Conservation (phyloP, 2,797 vertebrate species). For the Periparus ater region DNA sequence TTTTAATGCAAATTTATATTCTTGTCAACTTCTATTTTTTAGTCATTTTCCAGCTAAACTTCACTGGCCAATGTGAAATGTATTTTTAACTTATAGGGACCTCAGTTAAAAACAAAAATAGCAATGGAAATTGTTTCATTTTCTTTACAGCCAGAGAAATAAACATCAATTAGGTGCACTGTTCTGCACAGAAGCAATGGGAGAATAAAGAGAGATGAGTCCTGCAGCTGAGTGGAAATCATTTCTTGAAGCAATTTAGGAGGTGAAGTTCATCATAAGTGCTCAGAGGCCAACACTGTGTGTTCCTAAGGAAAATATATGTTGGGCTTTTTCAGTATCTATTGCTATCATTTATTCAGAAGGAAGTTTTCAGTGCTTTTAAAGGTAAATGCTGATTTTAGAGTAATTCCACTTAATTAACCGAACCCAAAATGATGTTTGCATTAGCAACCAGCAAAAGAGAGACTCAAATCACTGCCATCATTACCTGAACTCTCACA, state of each 20-base stretch:
- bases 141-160: background rate
- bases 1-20: background rate
- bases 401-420: slow-evolving; percentile 7
- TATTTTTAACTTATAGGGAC: background rate
- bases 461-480: background rate
- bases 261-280: background rate
- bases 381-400: background rate
- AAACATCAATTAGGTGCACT: background rate
- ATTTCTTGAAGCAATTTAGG: background rate
- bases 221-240: background rate
- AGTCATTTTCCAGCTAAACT: background rate
- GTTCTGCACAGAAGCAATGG: background rate
- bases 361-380: background rate
- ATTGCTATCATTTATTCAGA: background rate
- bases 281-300: background rate
- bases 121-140: background rate
- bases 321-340: background rate
- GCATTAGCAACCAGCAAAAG: background rate
- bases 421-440: background rate
- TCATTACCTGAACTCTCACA: background rate
- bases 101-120: background rate
- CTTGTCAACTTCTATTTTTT: background rate
- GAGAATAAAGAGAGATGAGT: background rate
- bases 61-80: background rate
- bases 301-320: background rate